Base-by-base conservation (phyloP, 1,140 invertebrate species). In the Drosophila lacertosa region DNA sequence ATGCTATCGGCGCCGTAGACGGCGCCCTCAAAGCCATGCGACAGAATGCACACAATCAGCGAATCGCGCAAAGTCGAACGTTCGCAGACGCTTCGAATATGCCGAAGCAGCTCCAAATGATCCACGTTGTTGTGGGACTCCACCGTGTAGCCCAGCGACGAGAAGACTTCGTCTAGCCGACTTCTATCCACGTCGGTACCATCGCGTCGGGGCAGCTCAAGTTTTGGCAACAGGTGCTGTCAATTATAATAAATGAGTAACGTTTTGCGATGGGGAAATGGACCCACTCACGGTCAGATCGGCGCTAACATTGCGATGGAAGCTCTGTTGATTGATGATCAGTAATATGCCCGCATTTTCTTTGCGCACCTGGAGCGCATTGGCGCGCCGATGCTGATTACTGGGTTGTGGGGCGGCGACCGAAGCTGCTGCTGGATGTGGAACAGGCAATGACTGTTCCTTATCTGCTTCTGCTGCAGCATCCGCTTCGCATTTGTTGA, bases 241-340 rank as follows among this genome's bases (percentile, higher is more conserved):
- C 42, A 15, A 55, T 37, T 15, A n/a, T 37, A 3, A 15, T 7
- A n/a, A 33, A 0, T 10, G 5, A 9, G 20, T 5, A 1, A 3
- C 13, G 3, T n/a, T 24, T 20, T 16, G 37, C 15, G n/a, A n/a
- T n/a, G n/a, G n/a, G n/a, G n/a, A n/a, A n/a, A n/a, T n/a, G n/a
- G n/a, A n/a, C n/a, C 3, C 35, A 55, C 18, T 47, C 40, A 88
- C 82, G 15, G 15, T 24, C 0, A 70, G 10, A 20, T 68, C 50
- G 1, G 54, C 40, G 32, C 7, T 37, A 11, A 68, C 79, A 10
- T 89, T 2, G 10, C 42, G 45, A 64, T 89, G 68, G 29, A 91
- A 91, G 2, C n/a, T 15, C 10, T 65, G 59, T 35, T 91, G 90
- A 65, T 90, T 91, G 13, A 91, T 89, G 1, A 91, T 91, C 3